A percentile compares a stretch with the other conserved stretches of the same genome.
Evolutionary conservation across 2,113 vertebrate species (phyloP).

Genomic region (Carassius carassius): DNA sequence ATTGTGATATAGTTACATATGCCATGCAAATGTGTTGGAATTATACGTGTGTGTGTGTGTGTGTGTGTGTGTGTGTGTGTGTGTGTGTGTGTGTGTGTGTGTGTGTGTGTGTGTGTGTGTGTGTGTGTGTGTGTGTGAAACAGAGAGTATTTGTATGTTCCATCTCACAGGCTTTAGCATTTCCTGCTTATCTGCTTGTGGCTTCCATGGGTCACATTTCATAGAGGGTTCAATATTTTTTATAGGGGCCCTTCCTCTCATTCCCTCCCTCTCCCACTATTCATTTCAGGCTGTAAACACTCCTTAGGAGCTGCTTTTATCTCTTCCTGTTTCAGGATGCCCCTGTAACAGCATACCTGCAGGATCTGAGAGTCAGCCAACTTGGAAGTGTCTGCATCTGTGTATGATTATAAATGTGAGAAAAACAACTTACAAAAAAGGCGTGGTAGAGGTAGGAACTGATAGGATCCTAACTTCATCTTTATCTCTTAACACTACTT

Average conservation of each 20-base stretch:
- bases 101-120: background rate
- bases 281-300: slow-evolving; percentile 74
- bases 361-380: slow-evolving; percentile 45
- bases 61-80: too few relatives aligned
- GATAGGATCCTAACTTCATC: background rate
- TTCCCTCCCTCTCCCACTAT: slow-evolving; percentile 61
- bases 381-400: slow-evolving; percentile 32
- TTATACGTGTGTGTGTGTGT: too few relatives aligned
- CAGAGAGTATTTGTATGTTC: background rate
- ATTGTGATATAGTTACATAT: too few relatives aligned
- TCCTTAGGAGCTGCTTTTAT: slow-evolving; percentile 65
- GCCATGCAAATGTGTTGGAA: too few relatives aligned
- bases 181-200: slow-evolving; percentile 30
- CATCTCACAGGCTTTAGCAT: slow-evolving; percentile 9
- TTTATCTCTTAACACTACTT: background rate
- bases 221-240: slow-evolving; percentile 52
- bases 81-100: background rate
- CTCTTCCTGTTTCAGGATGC: slow-evolving; percentile 72
- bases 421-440: background rate
- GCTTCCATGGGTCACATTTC: slow-evolving; percentile 56
- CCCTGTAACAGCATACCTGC: slow-evolving; percentile 60
- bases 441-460: background rate
- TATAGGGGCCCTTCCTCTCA: slow-evolving; percentile 65
- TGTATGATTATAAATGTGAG: slow-evolving; percentile 2
- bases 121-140: background rate